Percentiles rank a stretch among this genome's conserved stretches.
Evolutionary conservation across 2,113 vertebrate genomes (phyloP).

Genomic region (Ochotona curzoniae): DNA sequence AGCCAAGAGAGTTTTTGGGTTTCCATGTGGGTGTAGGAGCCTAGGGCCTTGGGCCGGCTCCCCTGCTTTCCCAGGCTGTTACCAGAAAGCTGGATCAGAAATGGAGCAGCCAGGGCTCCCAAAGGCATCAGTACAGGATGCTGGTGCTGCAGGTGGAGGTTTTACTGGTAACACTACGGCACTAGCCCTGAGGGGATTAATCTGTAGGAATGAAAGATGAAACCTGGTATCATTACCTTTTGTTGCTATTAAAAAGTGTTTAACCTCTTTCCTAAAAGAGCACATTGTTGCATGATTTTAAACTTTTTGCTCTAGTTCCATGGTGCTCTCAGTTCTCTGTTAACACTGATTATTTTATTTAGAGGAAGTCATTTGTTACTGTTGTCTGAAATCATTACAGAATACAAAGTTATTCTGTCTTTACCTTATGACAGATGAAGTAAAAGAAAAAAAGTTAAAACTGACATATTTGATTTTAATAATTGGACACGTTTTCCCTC

Average conservation of each 20-base stretch:
- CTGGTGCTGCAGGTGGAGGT: too few relatives aligned
- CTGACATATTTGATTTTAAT: neutral
- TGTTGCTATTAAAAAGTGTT: slow-evolving; percentile 47
- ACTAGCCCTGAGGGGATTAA: neutral
- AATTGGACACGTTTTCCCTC: too few relatives aligned
- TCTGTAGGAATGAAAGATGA: slow-evolving; percentile 38
- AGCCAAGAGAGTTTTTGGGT: too few relatives aligned
- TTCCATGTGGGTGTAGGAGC: too few relatives aligned
- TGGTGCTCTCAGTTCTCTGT: neutral
- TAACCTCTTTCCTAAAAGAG: slow-evolving; percentile 53
- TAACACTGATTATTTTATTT: neutral
- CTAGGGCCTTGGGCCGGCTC: too few relatives aligned
- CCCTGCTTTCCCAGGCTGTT: too few relatives aligned
- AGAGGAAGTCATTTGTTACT: slow-evolving; percentile 9
- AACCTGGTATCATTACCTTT: slow-evolving; percentile 48
- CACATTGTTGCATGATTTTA: slow-evolving; percentile 28
- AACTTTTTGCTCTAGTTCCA: slow-evolving; percentile 53
- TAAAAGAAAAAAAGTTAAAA: slow-evolving; percentile 50
- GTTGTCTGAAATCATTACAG: slow-evolving; percentile 7
- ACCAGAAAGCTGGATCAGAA: too few relatives aligned
- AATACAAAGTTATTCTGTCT: slow-evolving; percentile 48
- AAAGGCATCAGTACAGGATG: too few relatives aligned
- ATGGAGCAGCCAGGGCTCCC: too few relatives aligned
- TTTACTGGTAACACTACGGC: too few relatives aligned
- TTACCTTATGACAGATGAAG: slow-evolving; percentile 46